phyloP scores from a whole-genome alignment of 2,113 vertebrate genomes.

The Periophthalmodon schlosseri region DNA sequence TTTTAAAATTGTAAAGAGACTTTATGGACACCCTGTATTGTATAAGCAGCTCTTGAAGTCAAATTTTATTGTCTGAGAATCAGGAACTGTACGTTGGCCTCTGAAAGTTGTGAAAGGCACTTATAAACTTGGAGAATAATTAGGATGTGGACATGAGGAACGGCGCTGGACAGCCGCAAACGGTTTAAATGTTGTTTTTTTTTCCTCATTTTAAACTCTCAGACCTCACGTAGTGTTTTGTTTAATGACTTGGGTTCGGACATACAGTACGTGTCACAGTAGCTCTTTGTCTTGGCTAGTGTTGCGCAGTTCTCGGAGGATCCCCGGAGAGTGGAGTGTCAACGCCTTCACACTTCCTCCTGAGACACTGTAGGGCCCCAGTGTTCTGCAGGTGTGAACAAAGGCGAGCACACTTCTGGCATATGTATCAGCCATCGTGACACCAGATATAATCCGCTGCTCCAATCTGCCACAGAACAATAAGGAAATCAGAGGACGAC shows the following conservation, averaged over 20 bases:
- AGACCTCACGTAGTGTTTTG: not conserved
- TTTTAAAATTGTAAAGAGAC: too few relatives aligned
- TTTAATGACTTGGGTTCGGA: not conserved
- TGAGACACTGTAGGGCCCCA: not conserved
- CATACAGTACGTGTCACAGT: not conserved
- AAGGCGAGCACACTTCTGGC: not conserved
- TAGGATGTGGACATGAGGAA: too few relatives aligned
- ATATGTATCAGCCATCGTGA: not conserved
- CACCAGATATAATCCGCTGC: not conserved
- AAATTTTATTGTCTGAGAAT: too few relatives aligned
- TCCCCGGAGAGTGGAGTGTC: not conserved
- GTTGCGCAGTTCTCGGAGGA: not conserved
- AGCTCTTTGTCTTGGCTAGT: not conserved
- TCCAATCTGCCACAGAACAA: not conserved
- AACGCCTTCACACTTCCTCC: not conserved
- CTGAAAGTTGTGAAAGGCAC: too few relatives aligned
- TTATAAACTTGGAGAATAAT: too few relatives aligned
- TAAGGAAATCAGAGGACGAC: not conserved
- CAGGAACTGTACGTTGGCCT: too few relatives aligned
- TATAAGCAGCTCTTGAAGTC: too few relatives aligned
- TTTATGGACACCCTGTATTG: too few relatives aligned
- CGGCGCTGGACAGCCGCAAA: too few relatives aligned
- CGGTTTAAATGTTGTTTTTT: too few relatives aligned
- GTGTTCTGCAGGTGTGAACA: constrained; percentile 5
- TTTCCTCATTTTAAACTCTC: not conserved